Percentiles rank a stretch among this genome's conserved stretches.
Evolutionary conservation across 92 coral and sea anemone genomes (phyloP).

Genomic region (Parazoanthus atlanticus): DNA sequence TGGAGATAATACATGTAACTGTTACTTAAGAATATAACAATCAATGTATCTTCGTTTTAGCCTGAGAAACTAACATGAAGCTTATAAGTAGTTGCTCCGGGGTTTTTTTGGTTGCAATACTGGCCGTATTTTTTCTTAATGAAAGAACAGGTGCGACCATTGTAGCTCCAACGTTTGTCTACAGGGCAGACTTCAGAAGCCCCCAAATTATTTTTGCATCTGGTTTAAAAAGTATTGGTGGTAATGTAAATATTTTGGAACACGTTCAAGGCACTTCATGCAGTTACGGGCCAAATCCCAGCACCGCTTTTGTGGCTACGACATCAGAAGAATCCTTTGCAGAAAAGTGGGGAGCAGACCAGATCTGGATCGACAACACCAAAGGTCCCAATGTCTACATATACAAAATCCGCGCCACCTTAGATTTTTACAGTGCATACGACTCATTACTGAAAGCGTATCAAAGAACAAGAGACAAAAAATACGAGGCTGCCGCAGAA

Average conservation of each 20-base stretch:
- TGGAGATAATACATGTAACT: no score
- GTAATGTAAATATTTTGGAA: conserved; percentile 14
- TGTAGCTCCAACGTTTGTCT: conserved; percentile 15
- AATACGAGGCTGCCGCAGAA: conserved; percentile 6
- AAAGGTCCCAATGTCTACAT: conserved; percentile 30
- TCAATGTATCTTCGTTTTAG: background rate
- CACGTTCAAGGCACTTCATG: conserved; percentile 24
- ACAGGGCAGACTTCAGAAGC: conserved; percentile 18
- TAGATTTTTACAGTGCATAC: conserved; percentile 33
- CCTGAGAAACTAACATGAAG: background rate
- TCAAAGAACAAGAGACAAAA: background rate
- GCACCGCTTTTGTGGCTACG: conserved; percentile 40
- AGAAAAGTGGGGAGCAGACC: conserved; percentile 18
- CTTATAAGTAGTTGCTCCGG: background rate
- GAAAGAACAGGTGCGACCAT: background rate
- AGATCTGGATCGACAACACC: conserved; percentile 25
- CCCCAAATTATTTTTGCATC: background rate
- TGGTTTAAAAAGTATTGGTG: conserved; percentile 2
- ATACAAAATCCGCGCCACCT: conserved; percentile 32
- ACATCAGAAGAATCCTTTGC: conserved; percentile 36
- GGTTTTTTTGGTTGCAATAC: background rate
- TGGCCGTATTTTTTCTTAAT: background rate
- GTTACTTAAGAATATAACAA: no score
- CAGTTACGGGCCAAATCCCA: conserved; percentile 28
- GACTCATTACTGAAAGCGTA: conserved; percentile 1